A percentile compares a stretch with the other conserved stretches of the same genome.
Conservation (phyloP, 2,113 vertebrate genomes). For the Barnardius zonarius region DNA sequence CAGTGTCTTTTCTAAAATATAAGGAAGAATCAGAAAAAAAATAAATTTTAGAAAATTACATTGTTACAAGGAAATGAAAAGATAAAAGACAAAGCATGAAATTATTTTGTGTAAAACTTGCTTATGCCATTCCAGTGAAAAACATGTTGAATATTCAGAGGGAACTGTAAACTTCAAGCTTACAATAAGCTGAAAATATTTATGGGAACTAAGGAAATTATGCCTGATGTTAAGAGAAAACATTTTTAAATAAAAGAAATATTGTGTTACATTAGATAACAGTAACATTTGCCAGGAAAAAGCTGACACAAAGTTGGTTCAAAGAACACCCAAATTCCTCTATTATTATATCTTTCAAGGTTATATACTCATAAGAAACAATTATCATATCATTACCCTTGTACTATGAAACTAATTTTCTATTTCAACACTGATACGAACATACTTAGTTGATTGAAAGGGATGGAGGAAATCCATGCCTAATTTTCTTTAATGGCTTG, state of each 20-base stretch:
- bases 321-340: background rate
- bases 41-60: background rate
- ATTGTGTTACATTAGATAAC: background rate
- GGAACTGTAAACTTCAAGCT: background rate
- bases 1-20: background rate
- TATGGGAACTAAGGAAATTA: background rate
- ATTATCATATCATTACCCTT: conserved; percentile 50
- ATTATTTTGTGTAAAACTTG: background rate
- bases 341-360: conserved; percentile 26
- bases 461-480: conserved; percentile 1
- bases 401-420: conserved; percentile 52
- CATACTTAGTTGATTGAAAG: conserved; percentile 32
- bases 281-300: background rate
- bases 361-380: conserved; percentile 49
- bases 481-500: conserved; percentile 43
- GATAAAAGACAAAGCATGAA: background rate
- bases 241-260: background rate
- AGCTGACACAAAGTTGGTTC: background rate
- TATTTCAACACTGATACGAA: conserved; percentile 50
- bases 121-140: background rate
- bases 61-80: background rate
- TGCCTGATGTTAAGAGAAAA: background rate
- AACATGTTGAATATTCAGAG: background rate
- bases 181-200: background rate
- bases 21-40: background rate